Conservation (phyloP, 1,140 invertebrate species). For the Paralvinella palmiformis region DNA sequence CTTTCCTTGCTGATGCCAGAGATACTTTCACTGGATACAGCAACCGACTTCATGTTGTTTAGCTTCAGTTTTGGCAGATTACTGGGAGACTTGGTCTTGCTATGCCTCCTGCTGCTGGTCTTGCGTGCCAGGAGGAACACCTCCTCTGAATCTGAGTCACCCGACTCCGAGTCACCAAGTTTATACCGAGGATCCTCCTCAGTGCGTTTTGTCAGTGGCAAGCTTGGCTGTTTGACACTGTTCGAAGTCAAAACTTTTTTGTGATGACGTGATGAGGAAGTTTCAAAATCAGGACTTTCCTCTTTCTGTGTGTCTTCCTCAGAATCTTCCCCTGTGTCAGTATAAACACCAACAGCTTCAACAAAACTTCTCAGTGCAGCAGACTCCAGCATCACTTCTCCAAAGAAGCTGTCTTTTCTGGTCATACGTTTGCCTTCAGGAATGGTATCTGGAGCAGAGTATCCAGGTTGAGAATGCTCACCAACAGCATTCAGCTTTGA, state of each 20-base stretch:
- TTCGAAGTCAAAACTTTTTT: not conserved
- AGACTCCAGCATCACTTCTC: slow-evolving; percentile 16
- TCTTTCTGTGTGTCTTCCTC: not conserved
- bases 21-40: not conserved
- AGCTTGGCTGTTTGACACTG: not conserved
- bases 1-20: not conserved
- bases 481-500: too few species aligned
- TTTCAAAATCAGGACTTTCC: not conserved
- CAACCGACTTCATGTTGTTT: not conserved
- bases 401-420: slow-evolving; percentile 15
- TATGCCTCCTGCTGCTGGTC: not conserved
- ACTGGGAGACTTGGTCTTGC: not conserved
- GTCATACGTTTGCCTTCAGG: not conserved
- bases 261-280: not conserved
- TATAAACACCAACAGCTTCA: slow-evolving; percentile 10
- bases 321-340: not conserved
- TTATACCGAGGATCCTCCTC: too few species aligned
- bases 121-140: not conserved
- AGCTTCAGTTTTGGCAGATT: not conserved
- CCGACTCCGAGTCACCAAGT: too few species aligned
- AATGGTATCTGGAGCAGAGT: not conserved
- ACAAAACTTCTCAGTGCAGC: slow-evolving; percentile 9
- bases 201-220: too few species aligned
- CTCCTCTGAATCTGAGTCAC: not conserved
- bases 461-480: not conserved